Conservation (phyloP, 2,888 invertebrate species). For the Tachina grossa region DNA sequence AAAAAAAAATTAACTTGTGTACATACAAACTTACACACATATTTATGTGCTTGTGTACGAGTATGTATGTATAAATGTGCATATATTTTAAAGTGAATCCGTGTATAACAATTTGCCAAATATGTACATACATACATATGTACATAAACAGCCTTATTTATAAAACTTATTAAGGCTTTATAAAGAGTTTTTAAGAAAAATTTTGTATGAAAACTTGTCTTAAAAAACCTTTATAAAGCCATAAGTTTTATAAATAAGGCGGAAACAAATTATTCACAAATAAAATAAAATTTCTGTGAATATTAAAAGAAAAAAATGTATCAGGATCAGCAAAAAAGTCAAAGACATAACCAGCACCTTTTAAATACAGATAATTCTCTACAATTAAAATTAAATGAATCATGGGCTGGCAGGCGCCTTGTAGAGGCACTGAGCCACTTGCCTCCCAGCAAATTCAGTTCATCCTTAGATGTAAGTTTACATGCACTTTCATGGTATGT, state of each 20-base stretch:
- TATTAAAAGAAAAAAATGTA: constrained; percentile 37
- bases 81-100: no score
- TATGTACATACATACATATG: no score
- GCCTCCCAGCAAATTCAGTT: constrained; percentile 76
- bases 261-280: not conserved
- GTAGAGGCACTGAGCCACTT: constrained; percentile 83
- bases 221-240: no score
- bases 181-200: no score
- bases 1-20: no score
- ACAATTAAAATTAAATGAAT: constrained; percentile 84
- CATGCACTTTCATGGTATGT: not conserved
- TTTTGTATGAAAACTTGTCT: no score
- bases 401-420: constrained; percentile 85
- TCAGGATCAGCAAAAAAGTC: constrained; percentile 8
- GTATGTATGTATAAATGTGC: not conserved
- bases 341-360: constrained; percentile 14
- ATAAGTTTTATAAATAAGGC: no score
- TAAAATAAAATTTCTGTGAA: not conserved
- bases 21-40: not conserved
- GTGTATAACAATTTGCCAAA: not conserved
- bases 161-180: no score
- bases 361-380: constrained; percentile 37
- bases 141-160: no score
- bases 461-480: constrained; percentile 77
- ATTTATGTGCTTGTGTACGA: not conserved